Conservation (phyloP, 2,113 vertebrate genomes). For the Podarcis cretensis region DNA sequence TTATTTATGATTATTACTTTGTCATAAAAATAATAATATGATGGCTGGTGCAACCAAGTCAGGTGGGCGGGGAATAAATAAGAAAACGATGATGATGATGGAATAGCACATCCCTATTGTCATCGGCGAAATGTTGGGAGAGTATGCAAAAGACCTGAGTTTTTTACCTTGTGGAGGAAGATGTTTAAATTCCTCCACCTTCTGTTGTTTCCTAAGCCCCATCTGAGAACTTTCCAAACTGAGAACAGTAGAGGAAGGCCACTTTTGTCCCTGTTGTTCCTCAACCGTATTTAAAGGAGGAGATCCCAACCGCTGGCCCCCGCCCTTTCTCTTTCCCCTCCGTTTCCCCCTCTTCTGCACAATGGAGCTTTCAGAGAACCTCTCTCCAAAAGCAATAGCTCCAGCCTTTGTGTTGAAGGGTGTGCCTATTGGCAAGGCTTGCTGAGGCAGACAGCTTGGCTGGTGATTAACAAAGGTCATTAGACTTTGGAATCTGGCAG, state of each 20-base stretch:
- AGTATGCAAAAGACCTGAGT: background rate
- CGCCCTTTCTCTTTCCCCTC: conserved; percentile 58
- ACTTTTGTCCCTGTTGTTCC: conserved; percentile 66
- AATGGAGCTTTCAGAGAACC: conserved; percentile 86
- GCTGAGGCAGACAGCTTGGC: conserved; percentile 92
- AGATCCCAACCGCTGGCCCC: conserved; percentile 58
- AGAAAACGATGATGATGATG: too few species aligned
- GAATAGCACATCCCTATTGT: too few species aligned
- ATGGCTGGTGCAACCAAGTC: too few species aligned
- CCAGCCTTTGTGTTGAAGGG: conserved; percentile 90
- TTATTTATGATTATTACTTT: too few species aligned
- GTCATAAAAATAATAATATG: too few species aligned
- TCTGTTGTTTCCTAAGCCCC: conserved; percentile 44
- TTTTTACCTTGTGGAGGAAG: conserved; percentile 33
- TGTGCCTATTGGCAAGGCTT: conserved; percentile 92
- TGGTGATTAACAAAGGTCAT: conserved; percentile 99
- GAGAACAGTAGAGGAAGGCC: conserved; percentile 52
- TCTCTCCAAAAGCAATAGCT: conserved; percentile 89
- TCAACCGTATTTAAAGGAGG: conserved; percentile 65
- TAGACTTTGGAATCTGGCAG: conserved; percentile 99
- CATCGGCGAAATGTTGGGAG: too few species aligned
- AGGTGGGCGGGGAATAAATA: too few species aligned
- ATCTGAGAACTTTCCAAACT: conserved; percentile 57
- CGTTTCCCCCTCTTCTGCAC: conserved; percentile 57
- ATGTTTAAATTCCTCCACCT: background rate